phyloP scores from a whole-genome alignment of 2,797 vertebrate species.

The Acanthiza pusilla region DNA sequence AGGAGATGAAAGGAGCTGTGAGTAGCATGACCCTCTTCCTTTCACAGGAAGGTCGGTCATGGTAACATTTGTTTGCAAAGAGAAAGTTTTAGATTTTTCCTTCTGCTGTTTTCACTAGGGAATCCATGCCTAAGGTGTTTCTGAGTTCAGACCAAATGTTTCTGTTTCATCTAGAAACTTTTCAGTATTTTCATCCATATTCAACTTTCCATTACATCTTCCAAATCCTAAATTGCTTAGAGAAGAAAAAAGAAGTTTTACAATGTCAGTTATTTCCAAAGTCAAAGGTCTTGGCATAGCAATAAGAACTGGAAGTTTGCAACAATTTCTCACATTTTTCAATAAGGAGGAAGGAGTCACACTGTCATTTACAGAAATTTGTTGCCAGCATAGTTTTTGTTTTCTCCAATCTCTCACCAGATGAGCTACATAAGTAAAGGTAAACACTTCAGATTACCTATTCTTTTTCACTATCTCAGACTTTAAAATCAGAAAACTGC shows the following conservation, averaged over 20 bases:
- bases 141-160: neutral
- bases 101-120: neutral
- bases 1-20: neutral
- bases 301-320: neutral
- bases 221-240: neutral
- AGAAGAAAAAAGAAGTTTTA: neutral
- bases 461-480: neutral
- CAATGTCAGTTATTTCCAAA: neutral
- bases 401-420: conserved; percentile 65
- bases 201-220: neutral
- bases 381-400: conserved; percentile 52
- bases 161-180: neutral
- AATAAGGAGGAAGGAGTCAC: neutral
- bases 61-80: neutral
- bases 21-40: neutral
- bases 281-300: neutral
- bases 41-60: neutral
- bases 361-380: neutral
- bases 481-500: neutral
- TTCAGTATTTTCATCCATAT: neutral
- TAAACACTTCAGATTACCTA: conserved; percentile 62
- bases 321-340: neutral
- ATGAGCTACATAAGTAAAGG: conserved; percentile 61
- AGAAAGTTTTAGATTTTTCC: neutral
- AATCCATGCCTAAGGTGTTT: neutral